Base-by-base conservation (phyloP, 2,888 invertebrate species). In the Zeuzera pyrina region DNA sequence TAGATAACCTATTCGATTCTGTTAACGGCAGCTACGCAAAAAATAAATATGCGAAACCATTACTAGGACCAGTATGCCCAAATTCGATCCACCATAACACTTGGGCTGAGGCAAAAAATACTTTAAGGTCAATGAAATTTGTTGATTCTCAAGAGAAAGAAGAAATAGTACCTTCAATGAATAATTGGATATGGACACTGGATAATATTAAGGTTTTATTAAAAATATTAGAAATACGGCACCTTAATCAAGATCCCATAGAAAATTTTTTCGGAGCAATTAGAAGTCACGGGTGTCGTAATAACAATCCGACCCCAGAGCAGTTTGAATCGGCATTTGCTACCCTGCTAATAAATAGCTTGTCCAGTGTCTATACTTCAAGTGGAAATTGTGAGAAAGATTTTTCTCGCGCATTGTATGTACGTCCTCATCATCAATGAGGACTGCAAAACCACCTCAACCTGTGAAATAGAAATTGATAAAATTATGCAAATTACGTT, bases 231-330 rank as follows among this genome's bases (percentile, higher is more conserved):
- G 30, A 26, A 15, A 21, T 30, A n/a, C 16, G 30, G 16, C 26
- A 34, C 26, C 35, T 30, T 16, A 35, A 38, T 28, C 35, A 34
- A 12, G 37, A 38, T 11, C 34, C 34, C n/a, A 25, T 34, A 4
- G 32, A 38, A 32, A 34, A 32, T 7, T 35, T 35, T 31, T 38
- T 38, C 23, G 35, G 33, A 2, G 19, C 15, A 6, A 29, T 38
- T 16, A 27, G 29, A 19, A 35, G 35, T 15, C 30, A 30, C 13
- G 35, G 38, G 16, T 21, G 6, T n/a, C 13, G 38, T 13, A 35
- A 38, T 29, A 23, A 23, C 10, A 25, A 22, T 13, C 34, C 34
- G 7, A 29, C 33, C 6, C 15, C 24, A 16, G 24, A 25, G 8
- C 31, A 21, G 7, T 34, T 37, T 29, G 36, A 33, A 33, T 23